Evolutionary conservation across 2,797 vertebrate genomes (phyloP), one percentile per base, ranked within the genome.

Genomic region (Tarsius wallacei): DNA sequence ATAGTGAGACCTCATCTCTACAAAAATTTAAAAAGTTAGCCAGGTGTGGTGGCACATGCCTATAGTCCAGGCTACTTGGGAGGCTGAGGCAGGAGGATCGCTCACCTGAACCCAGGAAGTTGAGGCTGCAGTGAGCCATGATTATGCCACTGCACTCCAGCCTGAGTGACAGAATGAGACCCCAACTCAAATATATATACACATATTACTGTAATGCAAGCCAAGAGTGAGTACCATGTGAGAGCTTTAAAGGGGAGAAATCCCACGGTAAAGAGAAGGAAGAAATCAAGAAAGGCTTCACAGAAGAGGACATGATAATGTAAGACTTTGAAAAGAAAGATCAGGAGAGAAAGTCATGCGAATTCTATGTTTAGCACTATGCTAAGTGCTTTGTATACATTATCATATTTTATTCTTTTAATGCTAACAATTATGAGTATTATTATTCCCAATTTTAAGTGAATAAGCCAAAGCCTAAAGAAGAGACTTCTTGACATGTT

Each of bases 401-500:
- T 16, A 49, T 26, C 26, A 68, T 9, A 13, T 73, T 78, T 77
- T 59, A 82, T 61, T 83, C 51, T 73, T 74, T 82, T 70, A 61
- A 61, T 83, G 55, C 2, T 26, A 66, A 76, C 17, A 84, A 42
- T 81, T 90, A 49, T 85, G 93, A 88, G 59, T 71, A 66, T 64
- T 51, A 55, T 51, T 28, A 2, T 33, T 61, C 42, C 63, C 36
- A 42, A 28, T 71, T 94, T 92, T 90, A 90, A 26, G 76, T 36
- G 53, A 87, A 59, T 70, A 87, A 94, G 71, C 71, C 51, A 70
- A 92, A 87, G 33, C 42, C 55, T 73, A 85, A 76, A 78, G 49
- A 80, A 86, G 61, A 95, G 63, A 87, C 19, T 64, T 88, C 53
- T 61, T 77, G 57, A 57, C 51, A 73, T 88, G 42, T 68, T 80